phyloP scores from a whole-genome alignment of 2,888 invertebrate species.

The Drosophila mulleri region DNA sequence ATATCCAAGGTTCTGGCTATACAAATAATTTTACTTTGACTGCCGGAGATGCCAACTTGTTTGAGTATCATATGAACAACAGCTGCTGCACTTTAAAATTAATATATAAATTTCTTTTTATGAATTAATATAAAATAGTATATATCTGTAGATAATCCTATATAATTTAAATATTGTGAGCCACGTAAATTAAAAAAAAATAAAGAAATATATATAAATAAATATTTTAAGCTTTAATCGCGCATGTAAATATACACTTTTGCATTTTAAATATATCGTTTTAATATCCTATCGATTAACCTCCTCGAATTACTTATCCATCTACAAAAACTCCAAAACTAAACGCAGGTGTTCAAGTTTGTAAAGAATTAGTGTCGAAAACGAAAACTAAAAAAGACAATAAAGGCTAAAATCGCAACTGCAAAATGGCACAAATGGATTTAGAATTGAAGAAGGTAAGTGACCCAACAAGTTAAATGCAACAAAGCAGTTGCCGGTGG shows the following conservation, averaged over 20 bases:
- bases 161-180: background rate
- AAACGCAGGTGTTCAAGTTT: constrained; percentile 61
- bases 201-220: background rate
- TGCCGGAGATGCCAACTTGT: constrained; percentile 17
- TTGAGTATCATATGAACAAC: background rate
- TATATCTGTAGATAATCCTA: background rate
- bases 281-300: constrained; percentile 3
- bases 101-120: rapidly evolving
- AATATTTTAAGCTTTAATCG: background rate
- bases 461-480: background rate
- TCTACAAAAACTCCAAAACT: constrained; percentile 16
- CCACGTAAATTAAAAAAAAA: background rate
- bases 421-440: constrained; percentile 84
- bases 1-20: constrained; percentile 11
- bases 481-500: constrained; percentile 4
- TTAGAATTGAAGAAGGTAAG: constrained; percentile 84
- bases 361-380: constrained; percentile 33
- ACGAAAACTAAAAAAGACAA: constrained; percentile 6
- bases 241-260: background rate
- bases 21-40: background rate
- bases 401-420: constrained; percentile 2
- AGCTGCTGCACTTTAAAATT: constrained; percentile 4
- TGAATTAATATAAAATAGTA: background rate
- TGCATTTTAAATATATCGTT: constrained; percentile 13
- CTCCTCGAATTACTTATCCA: constrained; percentile 21